A percentile compares a stretch with the other conserved stretches of the same genome.
These are phyloP conservation scores for Silurus meridionalis DNA, from an alignment of 2,113 vertebrate species.

Conservation along the genomic window DNA sequence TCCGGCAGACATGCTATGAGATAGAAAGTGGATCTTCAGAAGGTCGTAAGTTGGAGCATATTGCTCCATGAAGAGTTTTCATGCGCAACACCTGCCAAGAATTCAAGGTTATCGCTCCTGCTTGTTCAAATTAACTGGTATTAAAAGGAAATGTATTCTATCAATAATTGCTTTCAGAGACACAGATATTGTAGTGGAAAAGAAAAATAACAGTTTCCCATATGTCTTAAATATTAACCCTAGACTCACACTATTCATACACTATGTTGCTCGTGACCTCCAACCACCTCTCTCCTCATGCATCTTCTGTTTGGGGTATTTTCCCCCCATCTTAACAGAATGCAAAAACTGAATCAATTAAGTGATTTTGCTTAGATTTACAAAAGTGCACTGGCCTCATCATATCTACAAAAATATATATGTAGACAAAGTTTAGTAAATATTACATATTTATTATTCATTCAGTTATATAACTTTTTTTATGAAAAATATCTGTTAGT, in stretches of 20 bases:
- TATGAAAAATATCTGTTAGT: slow-evolving; percentile 8
- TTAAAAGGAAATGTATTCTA: not conserved
- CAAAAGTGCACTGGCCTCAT: not conserved
- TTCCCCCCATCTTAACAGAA: not conserved
- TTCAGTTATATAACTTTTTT: slow-evolving; percentile 40
- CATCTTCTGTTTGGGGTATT: not conserved
- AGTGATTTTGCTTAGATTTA: not conserved
- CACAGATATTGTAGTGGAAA: not conserved
- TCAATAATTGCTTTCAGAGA: not conserved
- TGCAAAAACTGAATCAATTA: not conserved
- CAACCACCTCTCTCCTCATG: not conserved
- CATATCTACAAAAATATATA: not conserved
- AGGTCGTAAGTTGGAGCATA: not conserved
- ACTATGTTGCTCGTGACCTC: not conserved
- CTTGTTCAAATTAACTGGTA: not conserved
- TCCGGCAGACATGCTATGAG: not conserved
- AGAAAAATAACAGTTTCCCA: not conserved
- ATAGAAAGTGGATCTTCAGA: slow-evolving; percentile 10
- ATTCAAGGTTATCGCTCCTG: not conserved
- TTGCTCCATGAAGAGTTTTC: not conserved
- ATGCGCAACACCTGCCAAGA: not conserved
- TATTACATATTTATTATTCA: slow-evolving; percentile 44
- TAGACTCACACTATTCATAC: not conserved
- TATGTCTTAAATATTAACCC: not conserved
- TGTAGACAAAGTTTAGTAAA: slow-evolving; percentile 13